Percentiles rank a stretch among this genome's conserved stretches.
Conservation (phyloP, 2,113 vertebrate species). For the Orientallactaga bullata region DNA sequence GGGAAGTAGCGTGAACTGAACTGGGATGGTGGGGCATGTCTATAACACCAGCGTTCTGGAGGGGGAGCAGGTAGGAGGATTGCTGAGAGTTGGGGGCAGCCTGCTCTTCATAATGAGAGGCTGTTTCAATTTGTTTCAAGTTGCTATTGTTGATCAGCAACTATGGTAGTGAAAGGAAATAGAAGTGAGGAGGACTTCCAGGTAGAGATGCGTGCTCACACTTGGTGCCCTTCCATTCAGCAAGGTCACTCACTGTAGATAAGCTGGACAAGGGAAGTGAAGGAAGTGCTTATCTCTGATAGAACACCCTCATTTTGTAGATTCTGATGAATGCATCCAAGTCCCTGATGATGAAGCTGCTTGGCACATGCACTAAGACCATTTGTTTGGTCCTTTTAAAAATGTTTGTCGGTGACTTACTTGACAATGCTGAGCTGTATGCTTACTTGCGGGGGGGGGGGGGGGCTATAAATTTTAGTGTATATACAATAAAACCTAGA, state of each 20-base stretch:
- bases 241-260: rapidly evolving
- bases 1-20: rapidly evolving
- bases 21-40: neutral
- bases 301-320: neutral
- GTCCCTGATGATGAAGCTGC: neutral
- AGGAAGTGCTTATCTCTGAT: neutral
- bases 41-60: neutral
- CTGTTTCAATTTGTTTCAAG: neutral
- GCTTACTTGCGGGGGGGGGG: neutral
- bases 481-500: rapidly evolving
- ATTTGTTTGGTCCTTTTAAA: neutral
- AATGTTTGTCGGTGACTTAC: neutral
- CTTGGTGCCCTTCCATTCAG: rapidly evolving
- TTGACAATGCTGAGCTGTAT: neutral
- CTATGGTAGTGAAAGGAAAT: rapidly evolving
- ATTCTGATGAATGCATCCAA: neutral
- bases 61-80: neutral
- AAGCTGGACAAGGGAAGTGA: rapidly evolving
- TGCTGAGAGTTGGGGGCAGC: neutral
- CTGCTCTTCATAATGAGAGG: neutral
- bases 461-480: neutral
- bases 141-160: neutral
- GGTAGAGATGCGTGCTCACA: rapidly evolving
- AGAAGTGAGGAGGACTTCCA: rapidly evolving
- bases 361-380: rapidly evolving